Base-by-base conservation (phyloP, 2,888 invertebrate genomes). In the Hirtodrosophila cameraria region DNA sequence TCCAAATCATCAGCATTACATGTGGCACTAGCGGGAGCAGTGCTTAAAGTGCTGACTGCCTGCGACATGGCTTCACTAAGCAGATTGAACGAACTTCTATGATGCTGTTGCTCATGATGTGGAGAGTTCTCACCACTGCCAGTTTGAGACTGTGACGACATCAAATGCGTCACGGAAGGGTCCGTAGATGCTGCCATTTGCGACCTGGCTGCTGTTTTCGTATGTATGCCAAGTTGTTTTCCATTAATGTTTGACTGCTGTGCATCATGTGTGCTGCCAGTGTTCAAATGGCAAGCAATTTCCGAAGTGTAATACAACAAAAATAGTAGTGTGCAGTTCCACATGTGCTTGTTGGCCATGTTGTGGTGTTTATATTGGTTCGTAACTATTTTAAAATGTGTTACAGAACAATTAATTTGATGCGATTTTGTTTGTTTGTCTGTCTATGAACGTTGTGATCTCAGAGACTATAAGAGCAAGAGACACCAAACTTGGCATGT, bases 1-100 rank as follows among this genome's bases (percentile, higher is more conserved):
- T 94, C 93, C 65, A 94, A 92, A 90, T 96, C 96, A 88, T 96
- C 96, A 12, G 86, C 83, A 70, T 84, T 85, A 61, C 91, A 91
- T 16, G 90, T 83, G 38, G 88, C 89, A 75, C 90, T 89, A 8
- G 89, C 86, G 16, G 90, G 89, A 27, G 88, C 88, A 49, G 88
- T 90, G 48, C 86, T 88, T 57, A 89, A 70, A 48, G 89, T 75
- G 74, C 92, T 92, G 59, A 93, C 92, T 18, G 93, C 93, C 86
- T 92, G 92, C 35, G 93, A 92, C 90, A 93, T 91, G 68, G 93
- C 92, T 88, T 93, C 92, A 77, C 92, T 92, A 58, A 93, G 88
- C 52, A 92, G 88, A 68, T 92, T 91, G 68, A 92, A 92, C 28
- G 92, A 92, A 83, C 91, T 92, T 60, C 88, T 85, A 28, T 87